Percentiles rank a stretch among this genome's conserved stretches.
phyloP scores from a whole-genome alignment of 2,797 vertebrate species.

The Merluccius polli region DNA sequence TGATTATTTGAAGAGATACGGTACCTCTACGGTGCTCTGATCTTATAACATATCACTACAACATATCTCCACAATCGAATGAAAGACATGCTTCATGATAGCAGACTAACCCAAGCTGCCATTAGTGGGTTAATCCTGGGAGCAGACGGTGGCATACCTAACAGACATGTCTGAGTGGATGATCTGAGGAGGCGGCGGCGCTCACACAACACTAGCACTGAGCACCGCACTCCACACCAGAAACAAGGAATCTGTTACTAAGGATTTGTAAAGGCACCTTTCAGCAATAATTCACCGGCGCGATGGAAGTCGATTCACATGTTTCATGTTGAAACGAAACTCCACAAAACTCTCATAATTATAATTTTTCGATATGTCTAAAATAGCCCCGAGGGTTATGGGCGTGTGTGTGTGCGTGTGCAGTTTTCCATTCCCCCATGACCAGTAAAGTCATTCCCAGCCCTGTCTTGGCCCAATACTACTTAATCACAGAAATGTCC shows the following conservation, averaged over 20 bases:
- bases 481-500: slow-evolving; percentile 65
- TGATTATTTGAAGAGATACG: slow-evolving; percentile 35
- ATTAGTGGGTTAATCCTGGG: slow-evolving; percentile 58
- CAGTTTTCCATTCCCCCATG: slow-evolving; percentile 39
- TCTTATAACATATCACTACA: too few species aligned
- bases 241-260: not conserved
- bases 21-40: slow-evolving; percentile 21
- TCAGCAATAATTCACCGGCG: too few species aligned
- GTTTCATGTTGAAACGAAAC: not conserved
- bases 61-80: slow-evolving; percentile 53
- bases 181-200: not conserved
- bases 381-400: slow-evolving; percentile 35
- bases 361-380: slow-evolving; percentile 11
- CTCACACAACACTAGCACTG: not conserved
- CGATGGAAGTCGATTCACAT: too few species aligned
- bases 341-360: not conserved
- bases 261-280: not conserved
- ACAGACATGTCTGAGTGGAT: slow-evolving; percentile 37
- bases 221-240: not conserved
- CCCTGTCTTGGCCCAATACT: slow-evolving; percentile 52
- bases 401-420: slow-evolving; percentile 29
- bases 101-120: slow-evolving; percentile 43
- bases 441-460: slow-evolving; percentile 44
- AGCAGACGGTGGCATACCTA: slow-evolving; percentile 53
- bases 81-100: slow-evolving; percentile 55